These are phyloP conservation scores for Azorinus chamasolen DNA, from an alignment of 2,888 invertebrate genomes.

Conservation along the genomic window DNA sequence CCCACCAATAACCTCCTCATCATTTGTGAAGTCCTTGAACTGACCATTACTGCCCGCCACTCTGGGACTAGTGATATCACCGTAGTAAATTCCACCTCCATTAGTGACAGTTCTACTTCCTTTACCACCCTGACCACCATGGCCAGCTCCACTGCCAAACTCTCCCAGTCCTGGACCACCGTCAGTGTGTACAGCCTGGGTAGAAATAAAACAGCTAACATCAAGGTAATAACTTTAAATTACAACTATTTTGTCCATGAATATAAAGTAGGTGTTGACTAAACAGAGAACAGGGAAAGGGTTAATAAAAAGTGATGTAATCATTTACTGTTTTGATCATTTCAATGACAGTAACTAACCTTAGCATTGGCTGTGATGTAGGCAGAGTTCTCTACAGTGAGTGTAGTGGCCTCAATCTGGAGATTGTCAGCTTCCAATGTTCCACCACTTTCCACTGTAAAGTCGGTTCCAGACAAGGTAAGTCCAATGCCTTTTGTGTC, in stretches of 20 bases:
- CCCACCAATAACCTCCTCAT: conserved; percentile 60
- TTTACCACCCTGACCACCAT: conserved; percentile 76
- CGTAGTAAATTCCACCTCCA: conserved; percentile 69
- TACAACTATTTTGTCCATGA: too few relatives aligned
- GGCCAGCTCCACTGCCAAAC: conserved; percentile 72
- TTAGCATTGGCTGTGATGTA: conserved; percentile 68
- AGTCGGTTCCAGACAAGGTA: conserved; percentile 60
- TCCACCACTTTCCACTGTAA: conserved; percentile 77
- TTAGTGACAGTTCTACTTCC: conserved; percentile 15
- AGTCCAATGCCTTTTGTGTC: conserved; percentile 65
- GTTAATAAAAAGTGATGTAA: too few relatives aligned
- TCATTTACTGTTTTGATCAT: too few relatives aligned
- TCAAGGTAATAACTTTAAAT: too few relatives aligned
- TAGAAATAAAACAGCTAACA: neutral
- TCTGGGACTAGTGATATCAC: conserved; percentile 56
- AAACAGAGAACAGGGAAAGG: too few relatives aligned
- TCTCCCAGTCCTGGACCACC: conserved; percentile 66
- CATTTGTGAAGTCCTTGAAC: conserved; percentile 27
- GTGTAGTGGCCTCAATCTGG: conserved; percentile 59
- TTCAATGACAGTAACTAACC: too few relatives aligned
- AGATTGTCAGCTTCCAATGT: conserved; percentile 67
- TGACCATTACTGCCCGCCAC: conserved; percentile 66
- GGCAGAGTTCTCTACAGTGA: conserved; percentile 74
- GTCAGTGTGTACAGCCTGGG: conserved; percentile 56
- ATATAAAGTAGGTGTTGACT: too few relatives aligned